A percentile compares a stretch with the other conserved stretches of the same genome.
phyloP scores from a whole-genome alignment of 1,140 invertebrate species.

The Scaptomyza hsui region DNA sequence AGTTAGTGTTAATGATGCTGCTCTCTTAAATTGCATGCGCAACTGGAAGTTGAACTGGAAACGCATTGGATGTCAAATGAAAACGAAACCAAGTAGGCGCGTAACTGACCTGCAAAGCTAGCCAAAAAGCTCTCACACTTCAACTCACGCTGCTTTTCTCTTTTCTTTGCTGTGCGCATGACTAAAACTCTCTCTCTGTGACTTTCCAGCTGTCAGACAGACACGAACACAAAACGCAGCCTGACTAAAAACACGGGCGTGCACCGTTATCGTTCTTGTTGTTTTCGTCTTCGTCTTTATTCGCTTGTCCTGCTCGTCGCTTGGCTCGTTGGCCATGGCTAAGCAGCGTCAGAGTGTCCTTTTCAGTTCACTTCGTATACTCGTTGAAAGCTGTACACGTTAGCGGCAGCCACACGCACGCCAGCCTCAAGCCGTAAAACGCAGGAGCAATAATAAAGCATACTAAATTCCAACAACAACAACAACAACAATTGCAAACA shows the following conservation, averaged over 20 bases:
- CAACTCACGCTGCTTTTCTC: background rate
- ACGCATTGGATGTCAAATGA: conserved; percentile 40
- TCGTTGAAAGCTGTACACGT: conserved; percentile 78
- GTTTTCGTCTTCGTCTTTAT: conserved; percentile 6
- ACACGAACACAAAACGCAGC: conserved; percentile 37
- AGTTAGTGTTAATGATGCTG: background rate
- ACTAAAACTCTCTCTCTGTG: too few relatives aligned
- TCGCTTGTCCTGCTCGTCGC: conserved; percentile 27
- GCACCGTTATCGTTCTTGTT: conserved; percentile 22
- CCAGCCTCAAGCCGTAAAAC: conserved; percentile 9
- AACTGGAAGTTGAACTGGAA: conserved; percentile 48
- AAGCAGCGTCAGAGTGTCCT: conserved; percentile 26
- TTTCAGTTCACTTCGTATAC: conserved; percentile 77
- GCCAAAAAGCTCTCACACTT: conserved; percentile 41
- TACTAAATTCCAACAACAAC: conserved; percentile 42
- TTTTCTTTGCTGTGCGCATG: conserved; percentile 37
- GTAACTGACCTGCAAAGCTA: conserved; percentile 58
- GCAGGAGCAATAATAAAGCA: conserved; percentile 19
- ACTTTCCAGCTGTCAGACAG: conserved; percentile 54
- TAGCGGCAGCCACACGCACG: conserved; percentile 58
- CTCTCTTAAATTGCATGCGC: conserved; percentile 52
- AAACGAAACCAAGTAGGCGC: conserved; percentile 30
- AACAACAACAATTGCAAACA: conserved; percentile 27
- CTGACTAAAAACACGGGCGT: conserved; percentile 44
- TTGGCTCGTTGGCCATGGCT: conserved; percentile 25